These are phyloP conservation scores for Solea solea DNA, from an alignment of 2,113 vertebrate species.

Conservation along the genomic window DNA sequence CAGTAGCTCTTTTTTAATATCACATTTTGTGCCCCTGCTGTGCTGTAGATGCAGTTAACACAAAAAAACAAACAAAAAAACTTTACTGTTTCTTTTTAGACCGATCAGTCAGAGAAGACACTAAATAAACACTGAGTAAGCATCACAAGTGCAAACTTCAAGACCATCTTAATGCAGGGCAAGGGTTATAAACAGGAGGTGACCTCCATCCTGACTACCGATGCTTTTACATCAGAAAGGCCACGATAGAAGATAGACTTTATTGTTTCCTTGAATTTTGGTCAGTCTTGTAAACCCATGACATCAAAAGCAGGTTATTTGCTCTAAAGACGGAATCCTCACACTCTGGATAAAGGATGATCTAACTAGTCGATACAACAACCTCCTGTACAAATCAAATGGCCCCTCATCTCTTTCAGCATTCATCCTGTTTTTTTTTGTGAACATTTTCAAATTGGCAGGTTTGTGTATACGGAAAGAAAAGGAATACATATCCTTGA, in stretches of 20 bases:
- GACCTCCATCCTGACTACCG: not conserved
- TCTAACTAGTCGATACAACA: too few species aligned
- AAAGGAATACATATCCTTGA: too few species aligned
- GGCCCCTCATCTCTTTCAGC: too few species aligned
- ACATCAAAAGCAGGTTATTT: not conserved
- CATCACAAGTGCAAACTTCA: conserved; percentile 1
- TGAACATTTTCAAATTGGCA: too few species aligned
- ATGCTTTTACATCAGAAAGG: not conserved
- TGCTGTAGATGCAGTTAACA: not conserved
- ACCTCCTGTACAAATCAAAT: too few species aligned
- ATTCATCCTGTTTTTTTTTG: too few species aligned
- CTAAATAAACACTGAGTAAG: not conserved
- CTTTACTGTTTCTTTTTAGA: too few species aligned
- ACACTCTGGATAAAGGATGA: too few species aligned
- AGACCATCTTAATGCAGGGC: not conserved
- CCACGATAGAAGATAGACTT: not conserved
- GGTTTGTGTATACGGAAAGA: too few species aligned
- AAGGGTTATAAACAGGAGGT: not conserved
- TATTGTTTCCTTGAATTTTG: not conserved
- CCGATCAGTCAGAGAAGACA: too few species aligned
- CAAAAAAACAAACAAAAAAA: not conserved
- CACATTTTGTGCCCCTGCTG: not conserved
- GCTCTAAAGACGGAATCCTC: not conserved
- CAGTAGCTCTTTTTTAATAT: not conserved
- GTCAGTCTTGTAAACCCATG: not conserved